These are phyloP conservation scores for Pteruthius melanotis DNA, from an alignment of 2,113 vertebrate species.

Conservation along the genomic window DNA sequence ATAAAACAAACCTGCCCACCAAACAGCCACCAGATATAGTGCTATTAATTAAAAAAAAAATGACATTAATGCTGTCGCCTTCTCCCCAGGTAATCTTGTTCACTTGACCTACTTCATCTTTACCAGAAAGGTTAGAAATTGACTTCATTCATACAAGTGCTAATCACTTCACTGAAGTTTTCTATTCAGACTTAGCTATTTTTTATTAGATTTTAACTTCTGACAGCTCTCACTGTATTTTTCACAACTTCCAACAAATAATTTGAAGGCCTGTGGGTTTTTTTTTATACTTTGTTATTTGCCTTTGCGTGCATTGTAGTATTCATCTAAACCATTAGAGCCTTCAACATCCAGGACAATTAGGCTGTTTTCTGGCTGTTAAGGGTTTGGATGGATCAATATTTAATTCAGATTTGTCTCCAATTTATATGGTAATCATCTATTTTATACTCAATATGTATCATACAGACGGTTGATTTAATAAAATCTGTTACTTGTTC, in stretches of 20 bases:
- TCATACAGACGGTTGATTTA: background rate
- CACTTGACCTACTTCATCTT: background rate
- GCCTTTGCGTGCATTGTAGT: background rate
- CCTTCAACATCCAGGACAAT: background rate
- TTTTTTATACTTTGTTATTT: background rate
- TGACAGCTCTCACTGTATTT: background rate
- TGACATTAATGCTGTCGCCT: background rate
- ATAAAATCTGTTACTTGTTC: background rate
- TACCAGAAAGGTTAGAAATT: background rate
- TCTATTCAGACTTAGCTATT: background rate
- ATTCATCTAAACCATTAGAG: background rate
- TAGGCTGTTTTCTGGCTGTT: background rate
- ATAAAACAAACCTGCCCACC: background rate
- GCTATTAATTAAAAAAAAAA: background rate
- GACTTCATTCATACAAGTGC: background rate
- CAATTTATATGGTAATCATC: background rate
- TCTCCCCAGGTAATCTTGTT: background rate
- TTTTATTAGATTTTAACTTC: background rate
- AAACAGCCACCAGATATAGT: background rate
- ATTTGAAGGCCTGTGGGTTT: background rate
- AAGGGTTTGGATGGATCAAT: background rate
- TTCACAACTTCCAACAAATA: background rate
- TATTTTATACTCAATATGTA: background rate
- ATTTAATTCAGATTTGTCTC: conserved; percentile 12
- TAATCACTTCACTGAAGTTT: background rate